Evolutionary conservation across 1,140 invertebrate species (phyloP).

Genomic region (Achroia grisella): DNA sequence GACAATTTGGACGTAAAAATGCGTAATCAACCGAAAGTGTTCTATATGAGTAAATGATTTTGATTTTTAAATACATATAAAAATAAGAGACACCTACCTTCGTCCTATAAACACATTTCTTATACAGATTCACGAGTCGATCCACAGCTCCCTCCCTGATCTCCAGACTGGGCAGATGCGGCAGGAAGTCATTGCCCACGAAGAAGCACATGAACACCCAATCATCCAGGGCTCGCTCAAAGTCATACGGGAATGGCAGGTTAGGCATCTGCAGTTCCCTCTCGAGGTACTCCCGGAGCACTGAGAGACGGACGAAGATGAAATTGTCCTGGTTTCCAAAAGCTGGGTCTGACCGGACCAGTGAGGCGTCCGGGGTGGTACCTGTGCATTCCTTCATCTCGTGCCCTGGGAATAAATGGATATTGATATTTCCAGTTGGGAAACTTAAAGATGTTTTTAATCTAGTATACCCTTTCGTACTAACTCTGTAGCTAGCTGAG

Average conservation of each 20-base stretch:
- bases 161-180: slow-evolving; percentile 98
- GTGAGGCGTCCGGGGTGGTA: slow-evolving; percentile 56
- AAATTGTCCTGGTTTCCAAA: slow-evolving; percentile 85
- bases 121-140: slow-evolving; percentile 94
- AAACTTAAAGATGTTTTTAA: too few species aligned
- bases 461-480: too few species aligned
- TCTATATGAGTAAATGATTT: too few species aligned
- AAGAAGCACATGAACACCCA: slow-evolving; percentile 99
- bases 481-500: too few species aligned
- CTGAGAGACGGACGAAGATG: slow-evolving; percentile 93
- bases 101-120: slow-evolving; percentile 95
- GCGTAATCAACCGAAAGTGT: too few species aligned
- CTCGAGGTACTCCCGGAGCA: slow-evolving; percentile 96
- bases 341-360: slow-evolving; percentile 65
- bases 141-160: slow-evolving; percentile 99
- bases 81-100: slow-evolving; percentile 72
- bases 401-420: slow-evolving; percentile 78
- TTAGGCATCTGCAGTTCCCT: slow-evolving; percentile 92
- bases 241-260: slow-evolving; percentile 93
- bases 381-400: slow-evolving; percentile 97
- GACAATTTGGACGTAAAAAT: too few species aligned
- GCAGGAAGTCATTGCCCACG: slow-evolving; percentile 99
- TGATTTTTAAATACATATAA: too few species aligned
- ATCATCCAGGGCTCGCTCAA: slow-evolving; percentile 95
- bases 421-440: too few species aligned